phyloP scores from a whole-genome alignment of 2,113 vertebrate species.

The Gambusia affinis region DNA sequence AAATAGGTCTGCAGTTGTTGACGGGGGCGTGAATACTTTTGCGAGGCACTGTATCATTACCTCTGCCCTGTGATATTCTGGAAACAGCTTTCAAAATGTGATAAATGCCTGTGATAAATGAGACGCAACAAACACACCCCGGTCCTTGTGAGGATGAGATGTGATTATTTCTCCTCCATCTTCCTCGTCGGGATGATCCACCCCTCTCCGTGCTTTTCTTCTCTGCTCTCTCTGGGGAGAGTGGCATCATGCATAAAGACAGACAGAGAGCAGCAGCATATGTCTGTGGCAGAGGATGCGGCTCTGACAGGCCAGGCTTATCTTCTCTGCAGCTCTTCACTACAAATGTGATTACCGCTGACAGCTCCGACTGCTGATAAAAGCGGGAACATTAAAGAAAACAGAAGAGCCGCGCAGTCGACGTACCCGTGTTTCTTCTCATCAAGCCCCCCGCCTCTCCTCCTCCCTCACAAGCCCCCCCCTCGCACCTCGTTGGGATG shows the following conservation, averaged over 20 bases:
- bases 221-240: conserved; percentile 70
- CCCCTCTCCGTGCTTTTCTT: conserved; percentile 40
- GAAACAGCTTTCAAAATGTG: not conserved
- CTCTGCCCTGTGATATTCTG: conserved; percentile 3
- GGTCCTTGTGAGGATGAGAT: conserved; percentile 30
- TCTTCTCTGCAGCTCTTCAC: conserved; percentile 69
- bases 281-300: conserved; percentile 67
- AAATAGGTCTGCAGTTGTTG: not conserved
- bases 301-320: conserved; percentile 78
- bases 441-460: conserved; percentile 48
- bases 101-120: conserved; percentile 14
- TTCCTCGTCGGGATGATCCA: conserved; percentile 47
- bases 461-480: conserved; percentile 4
- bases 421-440: conserved; percentile 69
- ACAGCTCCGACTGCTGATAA: conserved; percentile 81
- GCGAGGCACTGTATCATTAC: not conserved
- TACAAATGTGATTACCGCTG: conserved; percentile 79
- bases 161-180: conserved; percentile 42
- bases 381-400: conserved; percentile 82
- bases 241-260: conserved; percentile 63
- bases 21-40: not conserved
- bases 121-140: conserved; percentile 18
- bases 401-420: conserved; percentile 65
- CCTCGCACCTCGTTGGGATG: not conserved
- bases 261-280: conserved; percentile 68